Evolutionary conservation across 2,113 vertebrate species (phyloP).

Genomic region (Poecilia latipinna): DNA sequence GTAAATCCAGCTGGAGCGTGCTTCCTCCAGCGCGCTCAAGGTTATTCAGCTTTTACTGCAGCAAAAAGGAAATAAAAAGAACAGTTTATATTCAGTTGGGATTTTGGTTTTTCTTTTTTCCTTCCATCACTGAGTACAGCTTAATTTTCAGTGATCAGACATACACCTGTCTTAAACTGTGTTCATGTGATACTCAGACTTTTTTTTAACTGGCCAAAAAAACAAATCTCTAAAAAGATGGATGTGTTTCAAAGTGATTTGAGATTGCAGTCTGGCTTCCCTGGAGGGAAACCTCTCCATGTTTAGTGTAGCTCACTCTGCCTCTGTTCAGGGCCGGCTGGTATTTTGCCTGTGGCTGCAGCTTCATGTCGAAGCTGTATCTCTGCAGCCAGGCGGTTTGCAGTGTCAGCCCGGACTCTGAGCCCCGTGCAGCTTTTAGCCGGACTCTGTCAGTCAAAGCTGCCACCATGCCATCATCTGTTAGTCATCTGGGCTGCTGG

Average conservation of each 20-base stretch:
- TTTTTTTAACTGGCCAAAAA: conserved; percentile 3
- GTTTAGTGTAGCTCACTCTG: conserved; percentile 27
- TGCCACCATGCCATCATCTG: background rate
- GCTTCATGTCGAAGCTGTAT: conserved; percentile 24
- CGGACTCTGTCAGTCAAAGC: conserved; percentile 20
- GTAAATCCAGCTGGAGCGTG: conserved; percentile 32
- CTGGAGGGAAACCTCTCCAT: conserved; percentile 32
- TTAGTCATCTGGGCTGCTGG: background rate
- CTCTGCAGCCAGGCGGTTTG: conserved; percentile 35
- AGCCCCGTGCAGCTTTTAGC: conserved; percentile 22
- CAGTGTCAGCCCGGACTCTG: conserved; percentile 20
- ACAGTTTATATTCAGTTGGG: conserved; percentile 3
- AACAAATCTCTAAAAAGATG: conserved; percentile 14
- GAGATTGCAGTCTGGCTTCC: conserved; percentile 21
- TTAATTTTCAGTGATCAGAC: background rate
- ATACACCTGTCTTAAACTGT: background rate
- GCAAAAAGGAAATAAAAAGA: background rate
- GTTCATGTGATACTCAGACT: background rate
- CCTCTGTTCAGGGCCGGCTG: conserved; percentile 30
- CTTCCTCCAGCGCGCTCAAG: conserved; percentile 51
- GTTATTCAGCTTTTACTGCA: conserved; percentile 41
- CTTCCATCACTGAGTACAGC: background rate
- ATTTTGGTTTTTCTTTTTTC: background rate
- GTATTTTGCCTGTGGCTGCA: conserved; percentile 28
- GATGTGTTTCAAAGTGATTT: conserved; percentile 29